These are phyloP conservation scores for Bactericera cockerelli DNA, from an alignment of 1,140 invertebrate species.

Conservation along the genomic window DNA sequence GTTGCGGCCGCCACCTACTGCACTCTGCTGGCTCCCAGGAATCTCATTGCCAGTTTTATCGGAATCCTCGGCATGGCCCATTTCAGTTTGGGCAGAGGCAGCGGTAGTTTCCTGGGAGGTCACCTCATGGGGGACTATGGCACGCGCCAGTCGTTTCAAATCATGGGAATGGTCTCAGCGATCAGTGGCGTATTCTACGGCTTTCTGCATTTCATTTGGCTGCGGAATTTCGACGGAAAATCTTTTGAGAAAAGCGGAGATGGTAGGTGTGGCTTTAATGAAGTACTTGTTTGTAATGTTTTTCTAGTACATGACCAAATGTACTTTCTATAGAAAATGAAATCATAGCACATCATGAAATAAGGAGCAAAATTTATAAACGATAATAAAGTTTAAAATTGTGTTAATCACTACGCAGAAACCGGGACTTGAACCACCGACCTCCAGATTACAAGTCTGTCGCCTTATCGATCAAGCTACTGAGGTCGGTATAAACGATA, in stretches of 20 bases:
- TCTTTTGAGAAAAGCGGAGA: neutral
- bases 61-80: conserved; percentile 67
- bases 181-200: conserved; percentile 49
- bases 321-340: too few relatives aligned
- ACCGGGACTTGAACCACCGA: too few relatives aligned
- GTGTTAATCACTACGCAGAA: too few relatives aligned
- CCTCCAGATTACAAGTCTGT: too few relatives aligned
- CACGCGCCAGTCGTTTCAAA: conserved; percentile 51
- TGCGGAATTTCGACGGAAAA: conserved; percentile 41
- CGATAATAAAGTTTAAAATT: too few relatives aligned
- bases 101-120: conserved; percentile 64
- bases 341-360: too few relatives aligned
- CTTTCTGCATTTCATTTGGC: conserved; percentile 50
- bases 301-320: too few relatives aligned
- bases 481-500: too few relatives aligned
- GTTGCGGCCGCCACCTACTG: conserved; percentile 74
- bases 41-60: conserved; percentile 60
- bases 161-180: conserved; percentile 54
- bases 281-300: too few relatives aligned
- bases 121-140: conserved; percentile 53
- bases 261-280: too few relatives aligned
- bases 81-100: conserved; percentile 59
- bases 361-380: too few relatives aligned
- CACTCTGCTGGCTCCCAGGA: conserved; percentile 59
- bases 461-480: too few relatives aligned